Evolutionary conservation across 2,797 vertebrate genomes (phyloP).

Genomic region (Heterohyrax brucei): DNA sequence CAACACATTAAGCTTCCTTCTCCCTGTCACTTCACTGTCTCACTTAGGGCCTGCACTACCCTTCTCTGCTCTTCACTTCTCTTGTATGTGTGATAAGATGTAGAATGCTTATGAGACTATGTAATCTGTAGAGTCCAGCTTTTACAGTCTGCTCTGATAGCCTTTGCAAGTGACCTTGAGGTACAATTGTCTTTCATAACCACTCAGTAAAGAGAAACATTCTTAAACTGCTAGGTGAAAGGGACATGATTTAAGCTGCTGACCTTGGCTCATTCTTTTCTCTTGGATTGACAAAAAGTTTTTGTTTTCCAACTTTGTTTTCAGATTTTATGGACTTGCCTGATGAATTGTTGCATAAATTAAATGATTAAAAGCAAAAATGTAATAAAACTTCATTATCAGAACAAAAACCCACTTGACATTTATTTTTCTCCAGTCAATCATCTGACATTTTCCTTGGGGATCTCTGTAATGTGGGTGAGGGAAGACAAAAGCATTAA

Average conservation of each 20-base stretch:
- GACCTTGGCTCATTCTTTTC: neutral
- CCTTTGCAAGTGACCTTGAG: neutral
- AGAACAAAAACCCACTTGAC: neutral
- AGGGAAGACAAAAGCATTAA: neutral
- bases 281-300: neutral
- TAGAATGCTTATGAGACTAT: no score
- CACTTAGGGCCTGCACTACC: neutral
- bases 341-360: neutral
- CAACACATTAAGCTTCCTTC: no score
- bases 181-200: no score
- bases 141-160: neutral
- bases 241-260: neutral
- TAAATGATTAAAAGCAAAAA: conserved; percentile 3
- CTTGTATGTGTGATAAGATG: neutral
- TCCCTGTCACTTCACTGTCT: neutral
- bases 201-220: no score
- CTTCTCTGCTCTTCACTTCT: neutral
- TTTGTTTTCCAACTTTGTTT: neutral
- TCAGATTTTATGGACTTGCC: neutral
- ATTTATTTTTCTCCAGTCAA: neutral
- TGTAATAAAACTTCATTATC: neutral
- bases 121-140: neutral
- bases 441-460: neutral
- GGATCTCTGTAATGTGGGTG: neutral
- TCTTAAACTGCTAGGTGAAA: neutral